Conservation (phyloP, 92 coral and sea anemone genomes). For the Heteractis magnifica region DNA sequence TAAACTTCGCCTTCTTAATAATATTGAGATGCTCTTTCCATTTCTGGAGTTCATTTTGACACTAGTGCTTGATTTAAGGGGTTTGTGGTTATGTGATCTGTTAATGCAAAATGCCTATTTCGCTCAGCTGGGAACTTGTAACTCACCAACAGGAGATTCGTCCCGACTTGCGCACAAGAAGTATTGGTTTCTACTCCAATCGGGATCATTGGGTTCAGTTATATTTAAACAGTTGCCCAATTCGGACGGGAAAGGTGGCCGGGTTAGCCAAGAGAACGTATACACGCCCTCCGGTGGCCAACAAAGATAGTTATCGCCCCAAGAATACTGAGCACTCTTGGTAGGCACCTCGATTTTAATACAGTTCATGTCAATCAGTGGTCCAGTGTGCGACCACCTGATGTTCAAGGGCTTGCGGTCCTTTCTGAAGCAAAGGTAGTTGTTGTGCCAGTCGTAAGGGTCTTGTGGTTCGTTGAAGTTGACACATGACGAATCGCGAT, state of each 20-base stretch:
- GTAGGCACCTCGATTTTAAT: conserved; percentile 40
- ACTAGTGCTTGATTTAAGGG: too few species aligned
- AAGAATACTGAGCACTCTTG: conserved; percentile 29
- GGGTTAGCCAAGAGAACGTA: conserved; percentile 53
- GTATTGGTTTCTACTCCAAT: conserved; percentile 32
- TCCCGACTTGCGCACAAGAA: conserved; percentile 46
- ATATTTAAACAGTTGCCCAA: conserved; percentile 47
- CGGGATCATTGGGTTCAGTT: conserved; percentile 27
- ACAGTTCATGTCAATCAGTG: conserved; percentile 51
- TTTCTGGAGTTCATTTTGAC: too few species aligned
- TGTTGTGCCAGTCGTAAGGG: conserved; percentile 51
- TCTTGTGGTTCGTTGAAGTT: conserved; percentile 63
- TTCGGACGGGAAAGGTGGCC: conserved; percentile 19
- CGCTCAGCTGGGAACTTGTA: background rate
- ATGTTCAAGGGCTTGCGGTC: conserved; percentile 50
- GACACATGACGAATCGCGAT: conserved; percentile 38
- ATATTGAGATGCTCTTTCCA: too few species aligned
- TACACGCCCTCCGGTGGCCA: conserved; percentile 54
- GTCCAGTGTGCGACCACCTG: conserved; percentile 63
- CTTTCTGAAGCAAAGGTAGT: conserved; percentile 63
- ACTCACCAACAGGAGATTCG: conserved; percentile 50
- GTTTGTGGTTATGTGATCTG: too few species aligned
- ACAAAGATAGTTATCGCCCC: conserved; percentile 72
- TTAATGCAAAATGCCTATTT: too few species aligned
- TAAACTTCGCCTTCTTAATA: too few species aligned